Percentiles rank a stretch among this genome's conserved stretches.
Evolutionary conservation across 1,140 invertebrate species (phyloP).

Genomic region (Sycophaga agraensis): DNA sequence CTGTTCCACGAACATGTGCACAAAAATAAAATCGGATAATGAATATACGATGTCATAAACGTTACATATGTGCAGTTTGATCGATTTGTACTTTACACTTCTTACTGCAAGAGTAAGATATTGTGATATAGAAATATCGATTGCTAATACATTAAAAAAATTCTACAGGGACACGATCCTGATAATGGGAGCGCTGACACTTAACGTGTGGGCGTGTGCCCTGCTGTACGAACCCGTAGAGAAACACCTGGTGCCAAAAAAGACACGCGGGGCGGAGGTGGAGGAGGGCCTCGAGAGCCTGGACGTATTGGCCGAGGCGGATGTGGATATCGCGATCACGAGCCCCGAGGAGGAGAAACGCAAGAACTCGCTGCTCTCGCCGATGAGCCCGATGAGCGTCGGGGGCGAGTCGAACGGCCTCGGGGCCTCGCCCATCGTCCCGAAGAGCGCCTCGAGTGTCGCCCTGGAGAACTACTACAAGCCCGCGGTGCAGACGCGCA

Average conservation of each 20-base stretch:
- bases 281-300: slow-evolving; percentile 15
- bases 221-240: slow-evolving; percentile 82
- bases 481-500: slow-evolving; percentile 50
- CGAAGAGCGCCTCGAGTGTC: slow-evolving; percentile 61
- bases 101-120: too few relatives aligned
- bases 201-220: slow-evolving; percentile 82
- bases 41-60: too few relatives aligned
- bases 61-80: too few relatives aligned
- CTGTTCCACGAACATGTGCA: too few relatives aligned
- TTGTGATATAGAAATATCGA: too few relatives aligned
- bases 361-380: slow-evolving; percentile 11
- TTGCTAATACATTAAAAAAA: too few relatives aligned
- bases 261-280: slow-evolving; percentile 33
- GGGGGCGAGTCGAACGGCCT: not conserved
- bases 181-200: slow-evolving; percentile 77
- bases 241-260: slow-evolving; percentile 66
- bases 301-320: slow-evolving; percentile 27
- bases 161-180: slow-evolving; percentile 70
- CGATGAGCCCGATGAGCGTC: slow-evolving; percentile 8
- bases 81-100: too few relatives aligned
- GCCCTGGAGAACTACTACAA: slow-evolving; percentile 60
- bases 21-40: too few relatives aligned
- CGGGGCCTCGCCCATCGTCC: slow-evolving; percentile 42
- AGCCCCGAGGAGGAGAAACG: slow-evolving; percentile 15
- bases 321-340: slow-evolving; percentile 25